Base-by-base conservation (phyloP, 2,888 invertebrate genomes). In the Tenthredo scrophulariae region DNA sequence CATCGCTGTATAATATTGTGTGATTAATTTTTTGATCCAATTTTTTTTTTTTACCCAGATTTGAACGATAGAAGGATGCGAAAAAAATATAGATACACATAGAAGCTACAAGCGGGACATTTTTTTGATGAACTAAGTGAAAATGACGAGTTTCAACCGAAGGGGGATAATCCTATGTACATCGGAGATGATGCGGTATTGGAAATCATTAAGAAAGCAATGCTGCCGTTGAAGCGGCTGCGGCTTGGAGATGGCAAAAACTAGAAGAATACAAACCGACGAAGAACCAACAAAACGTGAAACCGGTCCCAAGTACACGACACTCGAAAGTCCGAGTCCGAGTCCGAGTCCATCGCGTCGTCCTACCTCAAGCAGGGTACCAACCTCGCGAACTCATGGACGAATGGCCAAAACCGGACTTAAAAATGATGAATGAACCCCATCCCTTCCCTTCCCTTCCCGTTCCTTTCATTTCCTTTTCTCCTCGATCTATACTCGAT, bases 251-350 rank as follows among this genome's bases (percentile, higher is more conserved):
- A 18, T 29, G 40, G 82, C 67, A 83, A 83, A 83, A 83, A 83
- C 82, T 83, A 83, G 82, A 83, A 83, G 82, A 83, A 83, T 83
- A 83, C 82, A 83, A 83, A 83, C 82, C 82, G 82, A 67, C 67
- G 65, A 83, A 67, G 82, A 83, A 83, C 82, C 43, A 83, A 83
- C 82, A 83, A 83, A 83, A 83, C 82, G 43, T 67, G 22, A 83
- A 83, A 83, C 82, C 82, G 82, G 82, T 83, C 82, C 82, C 26
- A 67, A 67, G 67, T 43, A 33, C 82, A 83, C 82, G 67, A 83
- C 82, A 83, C 82, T 83, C 82, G 82, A 83, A 83, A 83, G 82
- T 83, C 82, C 82, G 37, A 58, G 80, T 22, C 58, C n/a, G 43
- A 46, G 77, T 58, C 9, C n/a, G 79, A 79, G 58, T 83, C 82